Evolutionary conservation across 2,797 vertebrate genomes (phyloP), one percentile per base, ranked within the genome.

Genomic region (Acomys russatus): DNA sequence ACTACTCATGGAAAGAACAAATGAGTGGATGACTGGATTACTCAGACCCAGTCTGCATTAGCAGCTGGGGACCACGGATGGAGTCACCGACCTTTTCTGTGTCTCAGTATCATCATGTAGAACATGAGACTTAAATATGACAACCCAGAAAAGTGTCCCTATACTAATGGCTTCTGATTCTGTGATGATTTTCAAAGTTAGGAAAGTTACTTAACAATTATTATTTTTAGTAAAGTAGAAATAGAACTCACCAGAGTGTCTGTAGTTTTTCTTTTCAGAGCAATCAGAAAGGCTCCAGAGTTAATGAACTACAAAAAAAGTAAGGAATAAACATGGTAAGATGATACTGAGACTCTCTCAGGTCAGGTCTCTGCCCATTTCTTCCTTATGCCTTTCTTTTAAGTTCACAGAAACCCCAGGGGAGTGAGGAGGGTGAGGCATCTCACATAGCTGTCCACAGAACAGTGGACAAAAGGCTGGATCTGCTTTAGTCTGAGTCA

Each of bases 261-360:
- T 35, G 97, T 97, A 78, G 71, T 68, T 93, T 78, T 97, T 85
- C 94, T 98, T 94, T 96, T 91, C 54, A 97, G 0, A 49, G 96
- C 96, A 83, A 98, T 74, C 71, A 97, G 93, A 49, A 97, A 94
- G 61, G 97, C 96, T 95, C 97, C 97, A 79, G 97, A 97, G 88
- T 77, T 93, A 95, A 97, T 89, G 70, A 97, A 97, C 97, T 98
- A 89, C 91, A 64, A 49, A 74, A 85, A 38, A 59, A 59, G 18
- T 14, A 56, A 56, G 14, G 14, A 56, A 56, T 12, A 56, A 56
- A 56, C 17, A 44, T n/a, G 9, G 9, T 68, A 63, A 90, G 33
- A 68, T 11, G 17, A 10, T 4, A 0, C 14, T 49, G 12, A 83
- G 11, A 22, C 22, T 28, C 54, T 70, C 35, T 28, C n/a, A 82